Base-by-base conservation (phyloP, 2,113 vertebrate species). In the Pangasianodon gigas region DNA sequence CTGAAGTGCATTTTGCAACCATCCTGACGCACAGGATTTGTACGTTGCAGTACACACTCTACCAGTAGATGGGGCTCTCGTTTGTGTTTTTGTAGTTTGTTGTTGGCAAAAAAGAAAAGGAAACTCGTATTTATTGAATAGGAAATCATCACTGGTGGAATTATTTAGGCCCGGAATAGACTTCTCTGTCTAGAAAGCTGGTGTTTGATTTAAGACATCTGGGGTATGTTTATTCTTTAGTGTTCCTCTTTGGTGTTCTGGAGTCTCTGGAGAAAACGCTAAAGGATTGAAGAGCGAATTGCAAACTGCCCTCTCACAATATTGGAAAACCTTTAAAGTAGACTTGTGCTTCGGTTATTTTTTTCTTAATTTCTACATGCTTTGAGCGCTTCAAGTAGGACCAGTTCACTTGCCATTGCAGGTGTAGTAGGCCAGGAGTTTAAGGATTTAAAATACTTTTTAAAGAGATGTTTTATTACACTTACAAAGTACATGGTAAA, bases 21-120 rank as follows among this genome's bases (percentile, higher is more conserved):
- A 82, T 6, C 14, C 6, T 32, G 79, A 2, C 41, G 29, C 48
- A 26, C 32, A 46, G 1, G 14, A 24, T n/a, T 85, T 44, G 11
- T 26, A 52, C 6, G 0, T 58, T 11, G 46, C 60, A 51, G n/a
- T 81, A 6, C 14, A 13, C 14, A 18, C 9, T 32, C 10, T 46
- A 10, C 54, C 88, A 84, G 32, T 79, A 89, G 88, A 79, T 79
- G 88, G 88, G 0, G 71, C 29, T 46, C 41, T 84, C 19, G 54
- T 32, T 16, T 29, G 26, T 10, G 37, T 84, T 88, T 67, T 62
- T 54, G 21, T 19, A 41, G 46, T 69, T 69, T 69, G 65, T 29
- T 5, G 9, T 52, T 7, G 14, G 29, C 5, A 4, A 8, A 32
- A 24, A 77, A 14, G 46, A 9, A 8, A 58, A 56, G 46, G 8